Conservation (phyloP, 2,888 invertebrate genomes). For the Cantharis rustica region DNA sequence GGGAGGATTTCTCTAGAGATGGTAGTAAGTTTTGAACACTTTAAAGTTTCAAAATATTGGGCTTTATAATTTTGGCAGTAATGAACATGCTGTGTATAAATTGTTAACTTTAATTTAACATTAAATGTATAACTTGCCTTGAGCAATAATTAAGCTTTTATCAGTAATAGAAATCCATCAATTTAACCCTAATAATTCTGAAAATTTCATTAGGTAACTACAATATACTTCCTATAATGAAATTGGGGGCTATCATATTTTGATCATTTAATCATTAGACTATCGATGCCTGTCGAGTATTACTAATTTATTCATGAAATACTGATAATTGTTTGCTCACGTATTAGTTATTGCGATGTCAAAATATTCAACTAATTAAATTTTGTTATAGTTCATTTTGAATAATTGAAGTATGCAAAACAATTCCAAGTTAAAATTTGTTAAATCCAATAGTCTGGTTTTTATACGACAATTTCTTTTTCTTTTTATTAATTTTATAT, state of each 20-base stretch:
- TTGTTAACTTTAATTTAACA: neutral
- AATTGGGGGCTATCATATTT: conserved; percentile 2
- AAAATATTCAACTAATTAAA: neutral
- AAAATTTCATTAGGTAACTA: neutral
- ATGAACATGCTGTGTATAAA: neutral
- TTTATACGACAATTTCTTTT: neutral
- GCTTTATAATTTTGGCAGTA: neutral
- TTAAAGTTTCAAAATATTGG: neutral
- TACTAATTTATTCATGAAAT: conserved; percentile 1
- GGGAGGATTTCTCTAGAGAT: neutral
- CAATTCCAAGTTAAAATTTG: neutral
- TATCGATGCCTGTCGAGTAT: neutral
- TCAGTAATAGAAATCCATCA: neutral
- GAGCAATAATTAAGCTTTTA: neutral
- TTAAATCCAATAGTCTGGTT: neutral
- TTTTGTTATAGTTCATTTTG: neutral
- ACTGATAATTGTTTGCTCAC: neutral
- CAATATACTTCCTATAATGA: neutral
- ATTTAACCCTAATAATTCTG: neutral
- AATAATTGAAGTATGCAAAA: neutral
- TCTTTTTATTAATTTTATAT: neutral
- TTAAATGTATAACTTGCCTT: neutral
- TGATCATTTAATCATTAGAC: neutral
- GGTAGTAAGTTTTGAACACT: neutral
- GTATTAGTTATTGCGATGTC: neutral